These are phyloP conservation scores for Chaenogobius annularis DNA, from an alignment of 2,113 vertebrate genomes.

Conservation along the genomic window DNA sequence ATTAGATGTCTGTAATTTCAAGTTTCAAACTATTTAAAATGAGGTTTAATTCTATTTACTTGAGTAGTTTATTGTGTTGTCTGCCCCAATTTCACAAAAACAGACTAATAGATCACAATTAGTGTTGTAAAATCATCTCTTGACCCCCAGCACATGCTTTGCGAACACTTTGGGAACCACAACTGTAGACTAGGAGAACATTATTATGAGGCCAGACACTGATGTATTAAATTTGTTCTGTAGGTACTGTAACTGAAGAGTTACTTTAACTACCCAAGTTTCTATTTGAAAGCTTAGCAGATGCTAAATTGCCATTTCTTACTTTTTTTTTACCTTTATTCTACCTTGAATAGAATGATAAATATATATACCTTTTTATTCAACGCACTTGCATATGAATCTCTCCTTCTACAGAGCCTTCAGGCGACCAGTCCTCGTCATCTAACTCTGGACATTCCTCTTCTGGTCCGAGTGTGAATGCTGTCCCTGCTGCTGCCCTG, in stretches of 20 bases:
- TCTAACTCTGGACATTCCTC: constrained; percentile 80
- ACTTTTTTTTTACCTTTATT: neutral
- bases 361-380: neutral
- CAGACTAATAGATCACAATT: no score
- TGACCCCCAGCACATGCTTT: no score
- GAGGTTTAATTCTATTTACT: no score
- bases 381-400: neutral
- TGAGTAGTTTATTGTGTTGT: no score
- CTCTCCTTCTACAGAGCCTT: constrained; percentile 80
- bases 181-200: neutral
- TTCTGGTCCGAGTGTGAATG: constrained; percentile 79
- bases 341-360: neutral
- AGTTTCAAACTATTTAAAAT: no score
- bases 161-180: no score
- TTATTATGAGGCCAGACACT: neutral
- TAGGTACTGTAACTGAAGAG: neutral
- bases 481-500: constrained; percentile 45
- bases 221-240: neutral
- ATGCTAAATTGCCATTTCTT: neutral
- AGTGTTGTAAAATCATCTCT: no score
- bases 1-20: no score
- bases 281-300: neutral
- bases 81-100: no score
- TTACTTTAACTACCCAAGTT: neutral
- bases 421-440: constrained; percentile 84